Evolutionary conservation across 2,888 invertebrate genomes (phyloP), one percentile per base, ranked within the genome.

Genomic region (Perizoma flavofasciatum): DNA sequence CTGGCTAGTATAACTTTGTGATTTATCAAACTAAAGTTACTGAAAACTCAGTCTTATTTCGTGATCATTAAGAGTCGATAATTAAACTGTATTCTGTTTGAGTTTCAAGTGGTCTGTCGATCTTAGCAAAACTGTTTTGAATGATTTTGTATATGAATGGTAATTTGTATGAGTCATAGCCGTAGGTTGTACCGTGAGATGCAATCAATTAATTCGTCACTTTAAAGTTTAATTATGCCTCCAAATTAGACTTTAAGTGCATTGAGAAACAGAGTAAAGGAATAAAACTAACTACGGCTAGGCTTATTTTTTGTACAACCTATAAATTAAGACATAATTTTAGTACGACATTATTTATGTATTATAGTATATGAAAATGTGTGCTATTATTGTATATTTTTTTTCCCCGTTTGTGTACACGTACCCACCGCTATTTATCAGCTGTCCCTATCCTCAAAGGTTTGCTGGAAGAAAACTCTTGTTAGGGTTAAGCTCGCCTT

Each of bases 131-230:
- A 59, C 40, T 7, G 68, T 71, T 71, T 72, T 70, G 71, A 74
- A 68, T 68, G 70, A 75, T 74, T 78, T 81, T 75, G 76, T 76
- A 70, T 76, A 79, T 78, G 69, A 70, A 73, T 70, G 69, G 64
- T 63, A 57, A 56, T 65, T 57, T 61, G 45, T 44, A 53, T 61
- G 61, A 61, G 54, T 61, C 61, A 61, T 39, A 34, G 68, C 59
- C 83, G 79, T 52, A 47, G 55, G 61, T 73, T 52, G 76, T 69
- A 69, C 68, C 69, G 68, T 72, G 74, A 73, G 76, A 77, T 79
- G 71, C 71, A 79, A 82, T 79, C 80, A 70, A 63, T 65, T 70
- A 78, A 85, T 83, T 82, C 84, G 84, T 83, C 74, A 75, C 76
- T 79, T 63, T 66, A 71, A 68, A 72, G 64, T 75, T 73, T 75